phyloP scores from a whole-genome alignment of 2,888 invertebrate genomes.

The Lasioglossum morio region DNA sequence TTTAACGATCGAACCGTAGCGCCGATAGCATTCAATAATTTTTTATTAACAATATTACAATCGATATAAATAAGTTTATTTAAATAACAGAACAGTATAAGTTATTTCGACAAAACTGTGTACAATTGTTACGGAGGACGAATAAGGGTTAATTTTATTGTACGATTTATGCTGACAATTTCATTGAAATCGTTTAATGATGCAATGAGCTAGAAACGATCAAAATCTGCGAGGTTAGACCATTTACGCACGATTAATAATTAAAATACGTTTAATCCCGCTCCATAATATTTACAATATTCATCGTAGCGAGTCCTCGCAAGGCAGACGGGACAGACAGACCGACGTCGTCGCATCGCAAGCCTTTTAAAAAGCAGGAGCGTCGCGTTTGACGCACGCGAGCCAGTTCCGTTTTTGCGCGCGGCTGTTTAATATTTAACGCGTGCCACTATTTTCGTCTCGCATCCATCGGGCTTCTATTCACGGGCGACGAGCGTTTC shows the following conservation, averaged over 20 bases:
- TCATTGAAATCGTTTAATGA: too few species aligned
- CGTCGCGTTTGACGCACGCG: conserved; percentile 37
- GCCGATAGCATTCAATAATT: too few species aligned
- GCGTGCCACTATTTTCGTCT: conserved; percentile 47
- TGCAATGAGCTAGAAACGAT: too few species aligned
- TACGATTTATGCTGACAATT: too few species aligned
- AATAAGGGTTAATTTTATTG: too few species aligned
- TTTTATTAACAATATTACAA: too few species aligned
- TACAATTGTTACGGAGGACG: too few species aligned
- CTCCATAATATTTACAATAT: neutral
- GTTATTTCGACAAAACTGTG: too few species aligned
- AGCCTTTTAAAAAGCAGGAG: conserved; percentile 33
- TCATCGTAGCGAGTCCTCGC: neutral
- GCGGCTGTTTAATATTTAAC: conserved; percentile 61
- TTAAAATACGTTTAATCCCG: conserved; percentile 9
- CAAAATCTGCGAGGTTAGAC: too few species aligned
- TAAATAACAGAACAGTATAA: too few species aligned
- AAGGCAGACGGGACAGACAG: neutral
- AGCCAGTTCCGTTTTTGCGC: conserved; percentile 37
- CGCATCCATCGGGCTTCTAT: conserved; percentile 36
- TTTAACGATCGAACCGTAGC: too few species aligned
- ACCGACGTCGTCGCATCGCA: neutral
- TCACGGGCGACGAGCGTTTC: conserved; percentile 13
- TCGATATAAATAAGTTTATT: too few species aligned
- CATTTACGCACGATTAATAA: neutral